phyloP scores from a whole-genome alignment of 37 sponge, comb jelly and placozoan genomes.

The Trichoplax adhaerens region DNA sequence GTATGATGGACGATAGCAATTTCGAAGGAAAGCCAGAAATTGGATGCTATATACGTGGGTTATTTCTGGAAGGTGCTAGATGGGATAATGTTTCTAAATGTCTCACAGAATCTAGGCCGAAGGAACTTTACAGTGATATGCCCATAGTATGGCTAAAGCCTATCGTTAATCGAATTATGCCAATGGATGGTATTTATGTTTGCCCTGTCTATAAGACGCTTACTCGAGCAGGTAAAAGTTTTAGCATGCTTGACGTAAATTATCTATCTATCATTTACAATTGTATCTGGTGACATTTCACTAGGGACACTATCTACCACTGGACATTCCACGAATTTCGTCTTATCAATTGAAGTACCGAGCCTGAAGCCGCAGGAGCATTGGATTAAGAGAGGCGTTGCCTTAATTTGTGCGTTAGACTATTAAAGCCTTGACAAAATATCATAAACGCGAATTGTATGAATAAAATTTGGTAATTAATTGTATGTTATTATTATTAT shows the following conservation, averaged over 20 bases:
- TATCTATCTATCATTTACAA: too few species aligned
- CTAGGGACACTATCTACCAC: conserved; percentile 52
- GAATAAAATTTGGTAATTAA: too few species aligned
- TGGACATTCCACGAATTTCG: conserved; percentile 81
- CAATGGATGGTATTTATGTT: conserved; percentile 58
- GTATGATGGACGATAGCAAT: conserved; percentile 17
- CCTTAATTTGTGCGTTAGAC: conserved; percentile 73
- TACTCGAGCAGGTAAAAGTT: conserved; percentile 66
- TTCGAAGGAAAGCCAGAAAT: conserved; percentile 44
- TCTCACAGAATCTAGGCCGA: conserved; percentile 77
- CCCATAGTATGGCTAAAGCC: conserved; percentile 84
- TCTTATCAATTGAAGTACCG: conserved; percentile 58
- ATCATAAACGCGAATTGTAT: too few species aligned
- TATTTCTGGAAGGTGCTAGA: conserved; percentile 82
- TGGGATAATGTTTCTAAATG: conserved; percentile 45
- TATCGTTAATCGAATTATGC: conserved; percentile 52
- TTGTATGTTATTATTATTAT: too few species aligned
- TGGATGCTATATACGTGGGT: conserved; percentile 87
- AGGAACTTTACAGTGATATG: conserved; percentile 90
- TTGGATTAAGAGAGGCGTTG: conserved; percentile 87
- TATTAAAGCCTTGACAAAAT: conserved; percentile 18
- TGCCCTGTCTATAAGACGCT: conserved; percentile 98
- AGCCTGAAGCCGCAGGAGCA: conserved; percentile 55
- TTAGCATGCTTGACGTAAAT: too few species aligned
- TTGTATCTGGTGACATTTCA: neutral